phyloP scores from a whole-genome alignment of 2,888 invertebrate genomes.

The Tiphia femorata region DNA sequence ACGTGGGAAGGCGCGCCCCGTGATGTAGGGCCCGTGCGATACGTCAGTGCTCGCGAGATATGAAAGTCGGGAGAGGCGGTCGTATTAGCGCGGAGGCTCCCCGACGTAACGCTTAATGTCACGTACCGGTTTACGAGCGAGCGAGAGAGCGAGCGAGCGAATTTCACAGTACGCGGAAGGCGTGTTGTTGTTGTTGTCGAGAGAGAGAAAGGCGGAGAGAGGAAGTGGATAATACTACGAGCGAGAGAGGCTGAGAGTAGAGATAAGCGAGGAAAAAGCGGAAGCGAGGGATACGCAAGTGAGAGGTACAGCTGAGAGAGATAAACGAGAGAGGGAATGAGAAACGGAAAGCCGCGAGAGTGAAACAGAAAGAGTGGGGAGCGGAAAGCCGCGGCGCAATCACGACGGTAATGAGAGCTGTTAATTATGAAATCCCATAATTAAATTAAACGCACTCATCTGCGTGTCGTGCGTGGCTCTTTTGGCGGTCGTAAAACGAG shows the following conservation, averaged over 20 bases:
- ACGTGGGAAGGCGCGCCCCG: background rate
- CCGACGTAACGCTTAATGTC: slow-evolving; percentile 20
- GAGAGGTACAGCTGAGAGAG: background rate
- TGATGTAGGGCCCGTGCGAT: no score
- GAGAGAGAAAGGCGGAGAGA: background rate
- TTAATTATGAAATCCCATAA: slow-evolving; percentile 51
- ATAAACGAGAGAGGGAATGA: background rate
- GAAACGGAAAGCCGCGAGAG: background rate
- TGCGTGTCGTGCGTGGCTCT: slow-evolving; percentile 34
- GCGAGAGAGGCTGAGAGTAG: no score
- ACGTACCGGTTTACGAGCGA: slow-evolving; percentile 23
- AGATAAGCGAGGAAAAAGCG: no score
- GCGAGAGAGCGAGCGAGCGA: background rate
- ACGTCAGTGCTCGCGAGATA: no score
- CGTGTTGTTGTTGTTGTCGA: background rate
- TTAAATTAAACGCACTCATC: slow-evolving; percentile 46
- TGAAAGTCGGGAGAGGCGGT: slow-evolving; percentile 15
- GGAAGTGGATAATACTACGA: no score
- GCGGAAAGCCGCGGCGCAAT: slow-evolving; percentile 28
- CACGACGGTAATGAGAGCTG: slow-evolving; percentile 46
- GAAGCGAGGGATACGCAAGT: background rate
- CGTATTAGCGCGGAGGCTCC: slow-evolving; percentile 15
- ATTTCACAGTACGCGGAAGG: background rate
- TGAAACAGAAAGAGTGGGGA: no score
- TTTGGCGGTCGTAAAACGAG: slow-evolving; percentile 41